phyloP scores from a whole-genome alignment of 1,140 invertebrate genomes.

The Chrysomallon squamiferum region DNA sequence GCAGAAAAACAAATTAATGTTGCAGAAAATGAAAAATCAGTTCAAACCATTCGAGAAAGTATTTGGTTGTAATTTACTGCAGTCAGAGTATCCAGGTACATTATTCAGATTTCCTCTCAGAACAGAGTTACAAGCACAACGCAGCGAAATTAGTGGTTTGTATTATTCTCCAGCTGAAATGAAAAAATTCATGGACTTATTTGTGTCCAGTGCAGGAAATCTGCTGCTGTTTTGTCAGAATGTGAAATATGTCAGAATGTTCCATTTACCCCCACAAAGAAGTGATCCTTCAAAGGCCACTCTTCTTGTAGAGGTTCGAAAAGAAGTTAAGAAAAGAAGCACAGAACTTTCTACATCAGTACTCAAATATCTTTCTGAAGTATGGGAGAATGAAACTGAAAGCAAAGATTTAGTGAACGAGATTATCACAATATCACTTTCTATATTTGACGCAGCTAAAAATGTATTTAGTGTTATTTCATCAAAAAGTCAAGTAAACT shows the following conservation, averaged over 20 bases:
- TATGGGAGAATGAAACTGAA: neutral
- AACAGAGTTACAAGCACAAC: conserved; percentile 31
- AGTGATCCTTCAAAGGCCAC: neutral
- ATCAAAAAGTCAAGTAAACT: neutral
- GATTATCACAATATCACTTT: neutral
- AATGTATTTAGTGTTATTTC: neutral
- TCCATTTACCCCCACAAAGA: conserved; percentile 29
- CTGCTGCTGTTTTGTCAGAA: conserved; percentile 58
- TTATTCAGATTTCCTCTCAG: conserved; percentile 50
- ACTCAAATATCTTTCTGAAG: neutral
- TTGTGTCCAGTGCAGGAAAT: conserved; percentile 39
- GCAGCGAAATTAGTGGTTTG: conserved; percentile 45
- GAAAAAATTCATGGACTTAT: conserved; percentile 39
- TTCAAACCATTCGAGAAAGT: conserved; percentile 39
- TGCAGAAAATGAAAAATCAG: conserved; percentile 11
- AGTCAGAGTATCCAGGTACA: conserved; percentile 32
- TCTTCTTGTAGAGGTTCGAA: neutral
- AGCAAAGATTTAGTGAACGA: neutral
- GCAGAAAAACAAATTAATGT: conserved; percentile 1
- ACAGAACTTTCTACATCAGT: neutral
- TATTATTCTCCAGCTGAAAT: conserved; percentile 43
- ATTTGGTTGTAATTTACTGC: conserved; percentile 38
- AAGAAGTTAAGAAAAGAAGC: neutral
- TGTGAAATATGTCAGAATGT: conserved; percentile 43
- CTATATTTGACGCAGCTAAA: neutral